These are phyloP conservation scores for Catonia carolina DNA, from an alignment of 2,888 invertebrate genomes.

Conservation along the genomic window DNA sequence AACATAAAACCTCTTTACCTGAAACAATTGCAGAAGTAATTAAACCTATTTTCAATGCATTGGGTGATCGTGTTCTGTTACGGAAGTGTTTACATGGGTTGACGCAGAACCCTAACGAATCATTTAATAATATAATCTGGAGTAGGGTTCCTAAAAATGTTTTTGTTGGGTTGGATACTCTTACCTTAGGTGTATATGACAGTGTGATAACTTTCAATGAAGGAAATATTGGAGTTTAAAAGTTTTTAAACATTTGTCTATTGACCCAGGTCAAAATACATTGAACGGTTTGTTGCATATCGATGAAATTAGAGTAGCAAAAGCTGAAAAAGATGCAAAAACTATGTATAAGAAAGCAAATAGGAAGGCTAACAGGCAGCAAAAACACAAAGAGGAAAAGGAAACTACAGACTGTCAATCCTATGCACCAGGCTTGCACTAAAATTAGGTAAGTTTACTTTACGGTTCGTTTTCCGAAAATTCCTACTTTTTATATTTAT, in stretches of 20 bases:
- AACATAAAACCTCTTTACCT: no score
- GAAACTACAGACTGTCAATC: not conserved
- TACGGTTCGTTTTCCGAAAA: not conserved
- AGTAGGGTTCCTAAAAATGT: no score
- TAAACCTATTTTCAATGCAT: no score
- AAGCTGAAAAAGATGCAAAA: not conserved
- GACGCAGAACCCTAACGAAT: not conserved
- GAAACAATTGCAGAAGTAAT: no score
- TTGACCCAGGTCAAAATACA: not conserved
- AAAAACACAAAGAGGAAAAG: not conserved
- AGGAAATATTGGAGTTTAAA: not conserved
- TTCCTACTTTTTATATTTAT: no score
- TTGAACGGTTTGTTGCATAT: not conserved
- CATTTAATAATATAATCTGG: no score
- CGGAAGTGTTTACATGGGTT: not conserved
- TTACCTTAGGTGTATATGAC: no score
- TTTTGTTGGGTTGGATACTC: no score
- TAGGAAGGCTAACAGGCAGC: no score
- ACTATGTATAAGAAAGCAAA: not conserved
- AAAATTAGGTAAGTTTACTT: not conserved
- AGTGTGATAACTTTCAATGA: conserved; percentile 1
- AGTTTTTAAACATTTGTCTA: not conserved
- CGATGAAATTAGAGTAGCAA: not conserved
- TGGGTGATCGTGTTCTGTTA: no score
- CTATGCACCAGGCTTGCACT: not conserved